Conservation (phyloP, 2,113 vertebrate genomes). For the Zosterops lateralis region DNA sequence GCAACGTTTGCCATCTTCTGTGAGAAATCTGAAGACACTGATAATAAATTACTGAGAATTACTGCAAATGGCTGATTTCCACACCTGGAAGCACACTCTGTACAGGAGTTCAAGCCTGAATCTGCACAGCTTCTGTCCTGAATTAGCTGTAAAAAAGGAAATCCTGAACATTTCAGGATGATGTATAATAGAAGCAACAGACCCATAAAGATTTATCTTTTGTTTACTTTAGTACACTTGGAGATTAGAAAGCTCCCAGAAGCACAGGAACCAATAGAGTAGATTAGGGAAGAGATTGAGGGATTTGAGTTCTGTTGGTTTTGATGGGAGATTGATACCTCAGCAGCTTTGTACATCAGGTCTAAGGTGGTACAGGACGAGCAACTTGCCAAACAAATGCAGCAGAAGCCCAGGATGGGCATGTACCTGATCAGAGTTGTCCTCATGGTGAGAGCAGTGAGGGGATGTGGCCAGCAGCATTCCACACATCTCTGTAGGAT, state of each 20-base stretch:
- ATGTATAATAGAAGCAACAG: background rate
- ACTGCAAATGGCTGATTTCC: background rate
- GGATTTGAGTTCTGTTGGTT: background rate
- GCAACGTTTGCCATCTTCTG: background rate
- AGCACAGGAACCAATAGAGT: background rate
- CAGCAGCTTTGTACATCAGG: background rate
- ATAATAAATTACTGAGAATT: background rate
- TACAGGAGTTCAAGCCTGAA: background rate
- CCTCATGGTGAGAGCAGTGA: rapidly evolving
- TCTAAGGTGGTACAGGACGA: background rate
- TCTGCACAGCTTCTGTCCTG: background rate
- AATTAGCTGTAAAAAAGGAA: background rate
- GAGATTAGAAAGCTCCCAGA: background rate
- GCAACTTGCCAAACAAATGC: background rate
- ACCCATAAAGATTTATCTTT: background rate
- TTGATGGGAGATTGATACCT: background rate
- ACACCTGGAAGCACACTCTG: background rate
- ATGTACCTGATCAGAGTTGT: too few species aligned
- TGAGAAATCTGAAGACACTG: background rate
- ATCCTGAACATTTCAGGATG: background rate
- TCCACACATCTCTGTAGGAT: background rate
- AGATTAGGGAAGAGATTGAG: background rate
- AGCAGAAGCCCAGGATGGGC: background rate
- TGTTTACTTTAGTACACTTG: background rate
- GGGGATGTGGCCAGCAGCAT: background rate